Evolutionary conservation across 2,888 invertebrate genomes (phyloP).

Genomic region (Napeogenes sylphis): DNA sequence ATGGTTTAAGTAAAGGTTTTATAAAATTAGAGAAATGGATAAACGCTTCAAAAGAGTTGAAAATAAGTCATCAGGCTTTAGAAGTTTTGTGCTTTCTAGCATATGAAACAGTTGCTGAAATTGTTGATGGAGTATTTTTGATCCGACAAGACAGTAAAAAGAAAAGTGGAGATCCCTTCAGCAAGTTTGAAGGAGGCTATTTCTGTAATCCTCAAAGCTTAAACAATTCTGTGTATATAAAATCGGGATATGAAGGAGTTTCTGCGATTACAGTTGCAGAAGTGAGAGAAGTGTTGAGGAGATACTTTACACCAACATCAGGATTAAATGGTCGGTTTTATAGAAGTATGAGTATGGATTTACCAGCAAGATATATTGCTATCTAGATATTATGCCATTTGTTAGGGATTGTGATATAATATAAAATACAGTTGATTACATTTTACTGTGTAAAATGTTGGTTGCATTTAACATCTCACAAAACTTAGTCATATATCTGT

Average conservation of each 20-base stretch:
- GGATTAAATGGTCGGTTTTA: constrained; percentile 75
- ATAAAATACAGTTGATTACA: background rate
- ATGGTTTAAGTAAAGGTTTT: constrained; percentile 71
- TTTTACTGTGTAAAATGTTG: too few species aligned
- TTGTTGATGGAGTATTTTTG: constrained; percentile 89
- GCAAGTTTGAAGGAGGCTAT: constrained; percentile 80
- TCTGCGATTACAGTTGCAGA: constrained; percentile 87
- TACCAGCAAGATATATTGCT: constrained; percentile 59
- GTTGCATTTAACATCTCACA: too few species aligned
- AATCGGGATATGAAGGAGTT: constrained; percentile 81
- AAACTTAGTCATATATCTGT: too few species aligned
- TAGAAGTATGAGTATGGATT: constrained; percentile 66
- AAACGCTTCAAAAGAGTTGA: constrained; percentile 79
- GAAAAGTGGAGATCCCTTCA: constrained; percentile 82
- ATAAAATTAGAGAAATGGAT: constrained; percentile 80
- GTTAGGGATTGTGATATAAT: background rate
- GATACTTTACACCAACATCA: constrained; percentile 81
- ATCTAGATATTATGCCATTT: constrained; percentile 37
- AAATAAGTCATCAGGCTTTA: constrained; percentile 80
- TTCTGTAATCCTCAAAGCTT: constrained; percentile 80
- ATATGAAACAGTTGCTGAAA: constrained; percentile 93
- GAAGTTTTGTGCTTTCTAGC: constrained; percentile 91
- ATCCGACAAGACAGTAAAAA: constrained; percentile 86
- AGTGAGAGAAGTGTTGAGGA: constrained; percentile 88
- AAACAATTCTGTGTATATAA: constrained; percentile 74